Conservation (phyloP, 2,113 vertebrate genomes). For the Myiopsitta monachus region DNA sequence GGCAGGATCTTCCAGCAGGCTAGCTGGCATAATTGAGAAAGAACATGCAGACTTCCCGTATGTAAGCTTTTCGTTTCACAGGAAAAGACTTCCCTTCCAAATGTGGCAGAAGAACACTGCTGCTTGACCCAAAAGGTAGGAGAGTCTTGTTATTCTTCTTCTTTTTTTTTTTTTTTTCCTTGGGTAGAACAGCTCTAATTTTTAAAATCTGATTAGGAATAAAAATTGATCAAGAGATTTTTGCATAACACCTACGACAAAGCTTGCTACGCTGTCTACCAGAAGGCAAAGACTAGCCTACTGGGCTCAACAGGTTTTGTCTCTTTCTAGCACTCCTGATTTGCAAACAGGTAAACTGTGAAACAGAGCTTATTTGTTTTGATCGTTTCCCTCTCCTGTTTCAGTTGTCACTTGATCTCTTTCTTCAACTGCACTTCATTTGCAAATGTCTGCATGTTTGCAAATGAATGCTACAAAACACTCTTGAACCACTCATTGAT, state of each 20-base stretch:
- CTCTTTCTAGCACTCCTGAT: not conserved
- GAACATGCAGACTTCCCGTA: not conserved
- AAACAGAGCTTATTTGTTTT: not conserved
- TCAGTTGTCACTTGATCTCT: not conserved
- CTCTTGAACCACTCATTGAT: accelerated
- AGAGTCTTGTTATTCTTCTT: not conserved
- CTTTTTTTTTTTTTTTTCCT: no score
- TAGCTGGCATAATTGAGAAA: not conserved
- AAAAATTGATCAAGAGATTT: not conserved
- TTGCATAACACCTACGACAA: not conserved
- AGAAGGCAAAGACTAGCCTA: not conserved
- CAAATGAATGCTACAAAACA: not conserved
- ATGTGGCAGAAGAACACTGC: not conserved
- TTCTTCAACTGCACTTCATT: not conserved
- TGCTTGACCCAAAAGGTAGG: not conserved
- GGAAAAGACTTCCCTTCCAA: not conserved
- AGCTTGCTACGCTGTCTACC: not conserved
- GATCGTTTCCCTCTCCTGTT: not conserved
- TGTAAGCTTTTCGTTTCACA: not conserved
- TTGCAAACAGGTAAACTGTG: not conserved
- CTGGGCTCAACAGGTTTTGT: not conserved
- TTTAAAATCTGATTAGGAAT: not conserved
- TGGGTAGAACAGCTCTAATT: not conserved
- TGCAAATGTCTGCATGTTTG: not conserved
- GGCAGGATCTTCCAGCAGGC: not conserved